These are phyloP conservation scores for Hartigia nigra DNA, from an alignment of 2,888 invertebrate genomes.

Conservation along the genomic window DNA sequence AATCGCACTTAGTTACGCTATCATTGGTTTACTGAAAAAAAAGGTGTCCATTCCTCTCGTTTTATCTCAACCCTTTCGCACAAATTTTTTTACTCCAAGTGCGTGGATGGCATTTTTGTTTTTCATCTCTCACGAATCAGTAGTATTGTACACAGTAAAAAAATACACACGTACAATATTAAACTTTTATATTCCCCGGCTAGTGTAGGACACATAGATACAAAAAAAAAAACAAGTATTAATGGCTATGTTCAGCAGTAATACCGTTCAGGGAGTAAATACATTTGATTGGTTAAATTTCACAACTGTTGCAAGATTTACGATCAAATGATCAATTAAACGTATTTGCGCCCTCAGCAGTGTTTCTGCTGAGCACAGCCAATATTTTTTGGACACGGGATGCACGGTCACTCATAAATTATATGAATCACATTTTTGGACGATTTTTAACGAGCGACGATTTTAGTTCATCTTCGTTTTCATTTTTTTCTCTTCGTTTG, in stretches of 20 bases:
- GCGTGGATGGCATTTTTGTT: neutral
- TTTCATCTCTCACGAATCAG: neutral
- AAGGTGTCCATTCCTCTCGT: neutral
- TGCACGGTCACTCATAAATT: neutral
- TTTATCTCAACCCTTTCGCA: conserved; percentile 18
- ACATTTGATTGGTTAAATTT: too few relatives aligned
- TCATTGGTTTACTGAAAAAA: neutral
- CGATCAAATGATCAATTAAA: too few relatives aligned
- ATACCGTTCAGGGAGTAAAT: too few relatives aligned
- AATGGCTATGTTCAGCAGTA: too few relatives aligned
- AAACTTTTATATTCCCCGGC: neutral
- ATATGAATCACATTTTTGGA: neutral
- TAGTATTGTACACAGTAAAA: neutral
- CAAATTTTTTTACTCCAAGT: conserved; percentile 12
- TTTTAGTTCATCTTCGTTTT: neutral
- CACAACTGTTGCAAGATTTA: too few relatives aligned
- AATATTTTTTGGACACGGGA: neutral
- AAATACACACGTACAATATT: neutral
- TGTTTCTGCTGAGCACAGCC: too few relatives aligned
- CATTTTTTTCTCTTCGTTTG: neutral
- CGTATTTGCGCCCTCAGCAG: too few relatives aligned
- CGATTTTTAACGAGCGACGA: neutral
- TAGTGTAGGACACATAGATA: neutral
- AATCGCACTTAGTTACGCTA: neutral
- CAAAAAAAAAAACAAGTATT: conserved; percentile 7